These are phyloP conservation scores for Hippolais icterina DNA, from an alignment of 2,113 vertebrate genomes.

Conservation along the genomic window DNA sequence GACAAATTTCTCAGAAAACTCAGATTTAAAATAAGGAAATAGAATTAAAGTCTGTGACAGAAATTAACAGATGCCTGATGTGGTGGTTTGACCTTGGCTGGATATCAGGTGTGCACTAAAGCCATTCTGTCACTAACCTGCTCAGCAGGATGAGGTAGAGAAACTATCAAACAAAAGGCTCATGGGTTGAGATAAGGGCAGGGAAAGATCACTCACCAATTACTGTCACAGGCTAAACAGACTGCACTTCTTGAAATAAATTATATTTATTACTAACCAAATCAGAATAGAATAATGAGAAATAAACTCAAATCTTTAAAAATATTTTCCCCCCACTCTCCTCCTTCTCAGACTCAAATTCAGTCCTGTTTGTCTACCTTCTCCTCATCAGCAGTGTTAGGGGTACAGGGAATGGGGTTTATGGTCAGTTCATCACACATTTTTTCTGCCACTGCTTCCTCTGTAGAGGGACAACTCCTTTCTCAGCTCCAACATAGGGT, in stretches of 20 bases:
- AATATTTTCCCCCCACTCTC: background rate
- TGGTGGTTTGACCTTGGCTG: background rate
- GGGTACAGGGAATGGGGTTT: background rate
- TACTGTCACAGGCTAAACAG: background rate
- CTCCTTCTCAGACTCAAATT: background rate
- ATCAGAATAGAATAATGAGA: background rate
- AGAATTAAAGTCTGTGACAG: background rate
- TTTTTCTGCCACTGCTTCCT: background rate
- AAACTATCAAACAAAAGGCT: background rate
- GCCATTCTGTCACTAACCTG: background rate
- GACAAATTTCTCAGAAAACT: background rate
- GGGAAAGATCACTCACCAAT: background rate
- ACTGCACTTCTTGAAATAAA: background rate
- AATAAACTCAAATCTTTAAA: background rate
- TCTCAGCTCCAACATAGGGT: background rate
- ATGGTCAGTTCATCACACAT: fast-evolving
- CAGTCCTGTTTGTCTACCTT: background rate
- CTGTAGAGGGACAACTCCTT: background rate
- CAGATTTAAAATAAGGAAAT: background rate
- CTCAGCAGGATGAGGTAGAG: background rate
- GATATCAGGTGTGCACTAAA: background rate
- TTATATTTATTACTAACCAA: background rate
- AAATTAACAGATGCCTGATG: background rate
- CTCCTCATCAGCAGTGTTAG: background rate
- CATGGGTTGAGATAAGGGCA: background rate